Evolutionary conservation across 1,140 invertebrate genomes (phyloP), one percentile per base, ranked within the genome.

Genomic region (Papilio helenus): DNA sequence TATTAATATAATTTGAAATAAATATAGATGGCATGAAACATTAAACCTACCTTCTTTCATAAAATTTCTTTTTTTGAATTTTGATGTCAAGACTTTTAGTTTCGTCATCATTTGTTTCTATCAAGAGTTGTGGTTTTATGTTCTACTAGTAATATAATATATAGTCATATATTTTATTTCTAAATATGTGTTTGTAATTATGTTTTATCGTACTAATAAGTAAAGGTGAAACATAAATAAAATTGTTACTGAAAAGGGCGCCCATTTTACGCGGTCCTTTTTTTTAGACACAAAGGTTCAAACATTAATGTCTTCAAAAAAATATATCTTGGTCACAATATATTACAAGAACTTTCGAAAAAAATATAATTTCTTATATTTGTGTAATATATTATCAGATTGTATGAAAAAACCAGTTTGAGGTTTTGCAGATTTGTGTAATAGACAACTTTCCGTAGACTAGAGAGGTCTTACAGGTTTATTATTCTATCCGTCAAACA

Each of bases 321-420:
- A 84, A 83, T 88, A 88, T 80, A 85, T 85, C 80, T 81, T 85
- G 72, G 58, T 85, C 79, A 84, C 87, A 85, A 85, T 86, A 84
- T 89, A 89, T 79, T 89, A 88, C 82, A 90, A 89, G 79, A 90
- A 89, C 76, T 89, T 87, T 87, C 84, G 88, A 85, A 90, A 86
- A 90, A 90, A 90, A 90, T 82, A 86, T 83, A 83, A 81, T 85
- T 84, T 86, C 72, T 80, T 82, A 71, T 76, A 80, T 83, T 80
- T 86, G 58, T 85, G 81, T 82, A 82, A 88, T 81, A 84, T 86
- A 84, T 81, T 86, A 85, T 82, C 79, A 80, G 83, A 86, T 51
- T 86, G 80, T 82, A 81, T 72, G 76, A 88, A 86, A 85, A 86
- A 90, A 80, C 89, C 89, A 3, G 86, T 88, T 80, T 90, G 88